Conservation (phyloP, 2,113 vertebrate species). For the Notarius lentiginosus region DNA sequence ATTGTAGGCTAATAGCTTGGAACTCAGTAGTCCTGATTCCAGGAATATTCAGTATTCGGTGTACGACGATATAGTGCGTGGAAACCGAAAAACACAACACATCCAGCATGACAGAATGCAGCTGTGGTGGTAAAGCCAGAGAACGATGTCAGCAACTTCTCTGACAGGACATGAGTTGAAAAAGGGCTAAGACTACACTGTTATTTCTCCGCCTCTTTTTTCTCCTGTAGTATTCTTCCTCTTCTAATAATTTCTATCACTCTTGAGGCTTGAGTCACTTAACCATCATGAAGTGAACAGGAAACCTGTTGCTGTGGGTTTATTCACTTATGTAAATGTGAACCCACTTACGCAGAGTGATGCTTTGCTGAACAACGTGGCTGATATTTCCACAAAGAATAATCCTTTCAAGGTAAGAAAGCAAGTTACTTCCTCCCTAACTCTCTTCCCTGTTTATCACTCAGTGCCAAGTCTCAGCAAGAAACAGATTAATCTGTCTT, state of each 20-base stretch:
- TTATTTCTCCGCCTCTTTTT: neutral
- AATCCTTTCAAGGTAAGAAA: neutral
- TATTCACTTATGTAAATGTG: neutral
- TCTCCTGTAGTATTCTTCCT: neutral
- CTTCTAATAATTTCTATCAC: neutral
- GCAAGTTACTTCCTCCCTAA: neutral
- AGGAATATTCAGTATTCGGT: neutral
- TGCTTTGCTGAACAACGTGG: neutral
- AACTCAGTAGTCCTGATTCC: neutral
- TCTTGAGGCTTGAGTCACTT: neutral
- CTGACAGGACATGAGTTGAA: neutral
- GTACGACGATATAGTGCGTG: neutral
- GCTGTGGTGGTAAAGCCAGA: neutral
- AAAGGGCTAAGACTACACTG: neutral
- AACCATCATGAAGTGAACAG: neutral
- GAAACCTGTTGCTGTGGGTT: neutral
- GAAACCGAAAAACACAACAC: constrained; percentile 12
- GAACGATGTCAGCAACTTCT: neutral
- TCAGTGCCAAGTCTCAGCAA: neutral
- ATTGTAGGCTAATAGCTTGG: neutral
- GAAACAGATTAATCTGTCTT: constrained; percentile 6
- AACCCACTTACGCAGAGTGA: neutral
- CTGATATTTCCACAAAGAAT: neutral
- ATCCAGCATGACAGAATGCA: neutral
- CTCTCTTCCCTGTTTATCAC: neutral